These are phyloP conservation scores for Otolemur garnettii DNA, from an alignment of 2,113 vertebrate genomes.

Conservation along the genomic window DNA sequence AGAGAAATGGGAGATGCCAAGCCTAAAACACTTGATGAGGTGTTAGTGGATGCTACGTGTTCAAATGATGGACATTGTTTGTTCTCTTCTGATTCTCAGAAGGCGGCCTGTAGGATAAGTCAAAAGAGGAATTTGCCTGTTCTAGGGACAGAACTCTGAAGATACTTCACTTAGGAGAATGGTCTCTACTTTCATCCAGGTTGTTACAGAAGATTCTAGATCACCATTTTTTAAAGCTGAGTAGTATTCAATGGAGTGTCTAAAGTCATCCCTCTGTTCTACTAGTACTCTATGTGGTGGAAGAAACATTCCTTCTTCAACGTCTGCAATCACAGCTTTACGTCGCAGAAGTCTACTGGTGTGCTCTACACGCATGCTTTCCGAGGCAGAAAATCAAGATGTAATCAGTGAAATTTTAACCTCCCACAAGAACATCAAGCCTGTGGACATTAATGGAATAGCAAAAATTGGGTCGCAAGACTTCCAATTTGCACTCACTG, in stretches of 20 bases:
- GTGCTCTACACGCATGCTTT: constrained; percentile 97
- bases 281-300: too few relatives aligned
- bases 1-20: constrained; percentile 89
- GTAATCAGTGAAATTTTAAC: constrained; percentile 91
- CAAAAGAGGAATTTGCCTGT: constrained; percentile 84
- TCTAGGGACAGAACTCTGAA: constrained; percentile 87
- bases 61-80: constrained; percentile 98
- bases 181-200: too few relatives aligned
- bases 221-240: too few relatives aligned
- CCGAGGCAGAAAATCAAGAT: constrained; percentile 92
- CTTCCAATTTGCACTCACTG: constrained; percentile 89
- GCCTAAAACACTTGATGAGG: constrained; percentile 91
- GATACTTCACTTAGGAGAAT: constrained; percentile 25
- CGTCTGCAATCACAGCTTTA: constrained; percentile 93
- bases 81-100: constrained; percentile 89
- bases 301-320: constrained; percentile 68
- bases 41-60: constrained; percentile 93
- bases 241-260: too few relatives aligned
- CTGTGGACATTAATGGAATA: constrained; percentile 90
- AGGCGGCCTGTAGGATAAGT: constrained; percentile 82
- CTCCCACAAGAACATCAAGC: constrained; percentile 87
- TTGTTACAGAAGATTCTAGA: too few relatives aligned
- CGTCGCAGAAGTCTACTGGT: constrained; percentile 94
- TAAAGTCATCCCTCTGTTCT: too few relatives aligned
- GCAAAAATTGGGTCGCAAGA: constrained; percentile 87